These are phyloP conservation scores for Clivina fossor DNA, from an alignment of 2,888 invertebrate species.

Conservation along the genomic window DNA sequence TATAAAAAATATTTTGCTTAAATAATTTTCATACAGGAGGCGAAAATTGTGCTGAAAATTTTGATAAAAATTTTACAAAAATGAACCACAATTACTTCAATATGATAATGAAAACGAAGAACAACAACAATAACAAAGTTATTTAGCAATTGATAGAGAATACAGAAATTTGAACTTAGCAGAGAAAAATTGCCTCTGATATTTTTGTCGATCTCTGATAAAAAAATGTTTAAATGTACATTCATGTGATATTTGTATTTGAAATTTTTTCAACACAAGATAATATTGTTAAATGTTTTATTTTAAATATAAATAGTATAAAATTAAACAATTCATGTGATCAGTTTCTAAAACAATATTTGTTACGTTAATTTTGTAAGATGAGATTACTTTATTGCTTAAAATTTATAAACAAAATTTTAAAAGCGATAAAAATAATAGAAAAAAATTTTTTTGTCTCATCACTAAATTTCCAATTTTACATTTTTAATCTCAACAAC, in stretches of 20 bases:
- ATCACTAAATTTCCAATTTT: no score
- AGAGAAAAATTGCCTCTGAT: conserved; percentile 24
- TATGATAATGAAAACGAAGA: background rate
- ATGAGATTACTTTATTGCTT: no score
- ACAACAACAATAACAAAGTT: background rate
- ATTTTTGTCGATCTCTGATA: conserved; percentile 26
- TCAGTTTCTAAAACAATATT: no score
- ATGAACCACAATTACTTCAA: background rate
- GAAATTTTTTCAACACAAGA: no score
- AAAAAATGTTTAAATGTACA: conserved; percentile 29
- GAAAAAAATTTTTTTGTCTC: no score
- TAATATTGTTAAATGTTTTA: no score
- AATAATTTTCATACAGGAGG: conserved; percentile 29
- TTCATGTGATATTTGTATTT: conserved; percentile 20
- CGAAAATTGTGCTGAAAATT: conserved; percentile 33
- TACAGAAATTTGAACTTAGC: conserved; percentile 10
- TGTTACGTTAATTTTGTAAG: no score
- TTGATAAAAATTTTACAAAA: conserved; percentile 18
- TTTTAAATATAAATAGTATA: no score
- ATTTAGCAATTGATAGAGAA: conserved; percentile 4
- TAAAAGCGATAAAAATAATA: no score
- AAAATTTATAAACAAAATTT: no score
- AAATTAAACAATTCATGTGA: no score
- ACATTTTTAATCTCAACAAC: no score
- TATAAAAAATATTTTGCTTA: conserved; percentile 21